Percentiles rank a stretch among this genome's conserved stretches.
phyloP scores from a whole-genome alignment of 2,113 vertebrate species.

The Pluvianellus socialis region DNA sequence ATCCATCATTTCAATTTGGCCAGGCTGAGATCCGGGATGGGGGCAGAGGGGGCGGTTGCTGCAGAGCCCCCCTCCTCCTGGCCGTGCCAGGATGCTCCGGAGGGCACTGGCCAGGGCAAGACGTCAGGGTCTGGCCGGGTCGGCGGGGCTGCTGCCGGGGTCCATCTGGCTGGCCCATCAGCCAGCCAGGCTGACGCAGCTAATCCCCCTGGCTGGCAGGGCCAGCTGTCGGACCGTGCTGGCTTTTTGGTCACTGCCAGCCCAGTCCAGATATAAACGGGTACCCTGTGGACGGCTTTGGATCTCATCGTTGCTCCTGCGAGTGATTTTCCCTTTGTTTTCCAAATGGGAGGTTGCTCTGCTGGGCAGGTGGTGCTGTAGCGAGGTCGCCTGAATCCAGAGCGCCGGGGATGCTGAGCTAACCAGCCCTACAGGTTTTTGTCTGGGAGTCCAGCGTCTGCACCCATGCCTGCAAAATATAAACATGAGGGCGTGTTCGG shows the following conservation, averaged over 20 bases:
- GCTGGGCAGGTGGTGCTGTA: neutral
- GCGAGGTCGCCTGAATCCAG: neutral
- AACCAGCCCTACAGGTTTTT: neutral
- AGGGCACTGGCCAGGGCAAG: fast-evolving
- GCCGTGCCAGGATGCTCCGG: neutral
- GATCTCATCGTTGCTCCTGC: neutral
- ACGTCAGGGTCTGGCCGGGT: fast-evolving
- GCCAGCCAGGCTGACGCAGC: neutral
- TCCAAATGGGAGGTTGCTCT: neutral
- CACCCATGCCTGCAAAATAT: neutral
- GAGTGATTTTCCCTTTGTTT: neutral
- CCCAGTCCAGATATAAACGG: neutral
- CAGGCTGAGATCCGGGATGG: neutral
- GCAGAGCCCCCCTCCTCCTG: fast-evolving
- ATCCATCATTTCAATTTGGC: neutral
- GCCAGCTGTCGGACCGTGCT: neutral
- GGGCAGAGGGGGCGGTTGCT: fast-evolving
- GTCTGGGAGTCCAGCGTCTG: neutral
- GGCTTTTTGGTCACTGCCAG: neutral
- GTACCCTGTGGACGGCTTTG: neutral
- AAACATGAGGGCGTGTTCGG: neutral
- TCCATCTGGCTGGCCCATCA: neutral
- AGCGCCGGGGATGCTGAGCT: neutral
- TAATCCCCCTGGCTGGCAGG: neutral
- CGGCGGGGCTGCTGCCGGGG: fast-evolving